Evolutionary conservation across 1,140 invertebrate species (phyloP).

Genomic region (Bombus waltoni): DNA sequence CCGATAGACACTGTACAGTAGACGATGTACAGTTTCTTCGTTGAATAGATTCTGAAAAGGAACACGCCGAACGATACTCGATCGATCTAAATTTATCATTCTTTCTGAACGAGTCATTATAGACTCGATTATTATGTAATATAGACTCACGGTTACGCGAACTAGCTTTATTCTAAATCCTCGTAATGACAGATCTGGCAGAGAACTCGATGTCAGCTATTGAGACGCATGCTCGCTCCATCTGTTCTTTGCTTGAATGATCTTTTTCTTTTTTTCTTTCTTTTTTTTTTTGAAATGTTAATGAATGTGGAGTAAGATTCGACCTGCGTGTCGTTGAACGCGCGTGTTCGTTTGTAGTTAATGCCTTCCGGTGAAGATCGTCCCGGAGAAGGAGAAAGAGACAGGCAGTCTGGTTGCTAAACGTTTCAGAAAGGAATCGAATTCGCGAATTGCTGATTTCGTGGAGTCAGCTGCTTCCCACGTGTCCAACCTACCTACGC

Average conservation of each 20-base stretch:
- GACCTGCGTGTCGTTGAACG: not conserved
- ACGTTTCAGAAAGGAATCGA: not conserved
- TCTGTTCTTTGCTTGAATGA: conserved; percentile 10
- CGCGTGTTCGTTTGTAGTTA: not conserved
- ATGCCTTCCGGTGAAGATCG: conserved; percentile 25
- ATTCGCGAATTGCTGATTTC: conserved; percentile 5
- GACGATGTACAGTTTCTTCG: too few relatives aligned
- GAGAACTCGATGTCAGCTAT: conserved; percentile 27
- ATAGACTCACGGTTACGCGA: conserved; percentile 17
- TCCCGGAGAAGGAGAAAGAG: not conserved
- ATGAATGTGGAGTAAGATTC: conserved; percentile 12
- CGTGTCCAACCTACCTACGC: conserved; percentile 25
- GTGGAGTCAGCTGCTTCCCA: conserved; percentile 15
- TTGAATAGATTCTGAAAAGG: too few relatives aligned
- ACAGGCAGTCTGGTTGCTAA: conserved; percentile 30
- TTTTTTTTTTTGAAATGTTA: conserved; percentile 29
- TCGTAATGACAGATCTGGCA: not conserved
- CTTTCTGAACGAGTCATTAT: not conserved
- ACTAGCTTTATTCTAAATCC: conserved; percentile 30
- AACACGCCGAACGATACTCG: too few relatives aligned
- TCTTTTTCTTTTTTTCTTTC: not conserved
- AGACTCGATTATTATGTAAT: conserved; percentile 4
- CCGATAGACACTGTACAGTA: too few relatives aligned
- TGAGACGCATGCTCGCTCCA: conserved; percentile 3
- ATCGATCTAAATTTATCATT: conserved; percentile 21